A percentile compares a stretch with the other conserved stretches of the same genome.
These are phyloP conservation scores for Spilosoma lubricipeda DNA, from an alignment of 2,888 invertebrate genomes.

Conservation along the genomic window DNA sequence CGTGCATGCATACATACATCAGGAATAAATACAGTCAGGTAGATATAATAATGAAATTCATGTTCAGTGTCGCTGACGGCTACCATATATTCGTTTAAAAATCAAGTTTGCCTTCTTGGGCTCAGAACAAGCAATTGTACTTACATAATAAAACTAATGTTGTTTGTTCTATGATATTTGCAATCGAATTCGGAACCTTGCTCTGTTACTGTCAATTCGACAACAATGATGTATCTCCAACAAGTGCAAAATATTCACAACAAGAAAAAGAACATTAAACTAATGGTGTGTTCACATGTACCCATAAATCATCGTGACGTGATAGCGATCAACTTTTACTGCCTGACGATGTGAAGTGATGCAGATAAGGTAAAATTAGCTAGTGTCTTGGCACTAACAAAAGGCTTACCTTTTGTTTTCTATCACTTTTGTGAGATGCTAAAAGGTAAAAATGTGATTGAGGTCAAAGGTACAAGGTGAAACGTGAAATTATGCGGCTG, in stretches of 20 bases:
- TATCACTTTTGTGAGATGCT: constrained; percentile 15
- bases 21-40: not conserved
- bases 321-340: constrained; percentile 56
- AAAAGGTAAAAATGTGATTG: constrained; percentile 27
- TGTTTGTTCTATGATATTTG: not conserved
- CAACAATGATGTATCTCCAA: constrained; percentile 22
- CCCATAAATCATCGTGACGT: constrained; percentile 45
- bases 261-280: constrained; percentile 26
- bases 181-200: constrained; percentile 13
- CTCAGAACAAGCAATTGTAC: not conserved
- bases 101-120: not conserved
- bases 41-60: not conserved
- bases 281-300: constrained; percentile 44
- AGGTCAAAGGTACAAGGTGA: constrained; percentile 17
- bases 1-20: constrained; percentile 1
- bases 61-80: not conserved
- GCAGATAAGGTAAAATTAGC: constrained; percentile 37
- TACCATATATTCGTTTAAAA: not conserved
- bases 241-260: constrained; percentile 21
- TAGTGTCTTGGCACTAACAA: constrained; percentile 35
- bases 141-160: not conserved
- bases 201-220: constrained; percentile 11
- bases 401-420: constrained; percentile 31
- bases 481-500: constrained; percentile 12
- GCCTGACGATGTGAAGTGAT: constrained; percentile 43